Percentiles rank a stretch among this genome's conserved stretches.
Conservation (phyloP, 2,113 vertebrate genomes). For the Sprattus sprattus region DNA sequence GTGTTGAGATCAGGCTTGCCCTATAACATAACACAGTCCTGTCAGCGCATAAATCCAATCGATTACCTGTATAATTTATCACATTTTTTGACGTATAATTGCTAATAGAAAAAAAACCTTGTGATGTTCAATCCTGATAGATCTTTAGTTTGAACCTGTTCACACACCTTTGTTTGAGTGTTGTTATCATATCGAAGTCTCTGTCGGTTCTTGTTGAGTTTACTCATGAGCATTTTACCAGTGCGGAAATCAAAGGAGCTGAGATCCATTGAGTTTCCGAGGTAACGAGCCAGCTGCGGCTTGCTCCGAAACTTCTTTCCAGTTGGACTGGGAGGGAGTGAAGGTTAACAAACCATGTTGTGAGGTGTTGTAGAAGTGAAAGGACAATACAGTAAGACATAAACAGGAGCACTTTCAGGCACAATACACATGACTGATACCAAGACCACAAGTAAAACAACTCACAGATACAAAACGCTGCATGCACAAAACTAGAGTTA, state of each 20-base stretch:
- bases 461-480: not conserved
- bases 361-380: not conserved
- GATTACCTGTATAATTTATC: not conserved
- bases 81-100: not conserved
- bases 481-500: not conserved
- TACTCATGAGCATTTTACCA: constrained; percentile 95
- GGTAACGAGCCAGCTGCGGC: constrained; percentile 94
- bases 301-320: constrained; percentile 99
- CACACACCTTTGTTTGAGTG: constrained; percentile 88
- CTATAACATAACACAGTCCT: constrained; percentile 56
- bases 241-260: constrained; percentile 96
- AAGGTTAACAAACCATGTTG: constrained; percentile 34
- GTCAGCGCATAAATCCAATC: not conserved
- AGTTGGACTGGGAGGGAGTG: constrained; percentile 79
- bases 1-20: constrained; percentile 97
- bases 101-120: not conserved
- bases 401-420: not conserved
- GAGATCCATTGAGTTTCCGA: constrained; percentile 97
- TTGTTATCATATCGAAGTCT: constrained; percentile 91
- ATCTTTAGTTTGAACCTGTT: not conserved
- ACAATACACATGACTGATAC: not conserved
- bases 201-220: constrained; percentile 93
- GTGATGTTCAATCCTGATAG: not conserved
- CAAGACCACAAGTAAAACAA: not conserved
- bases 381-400: not conserved